These are phyloP conservation scores for Urocolius indicus DNA, from an alignment of 2,113 vertebrate species.

Conservation along the genomic window DNA sequence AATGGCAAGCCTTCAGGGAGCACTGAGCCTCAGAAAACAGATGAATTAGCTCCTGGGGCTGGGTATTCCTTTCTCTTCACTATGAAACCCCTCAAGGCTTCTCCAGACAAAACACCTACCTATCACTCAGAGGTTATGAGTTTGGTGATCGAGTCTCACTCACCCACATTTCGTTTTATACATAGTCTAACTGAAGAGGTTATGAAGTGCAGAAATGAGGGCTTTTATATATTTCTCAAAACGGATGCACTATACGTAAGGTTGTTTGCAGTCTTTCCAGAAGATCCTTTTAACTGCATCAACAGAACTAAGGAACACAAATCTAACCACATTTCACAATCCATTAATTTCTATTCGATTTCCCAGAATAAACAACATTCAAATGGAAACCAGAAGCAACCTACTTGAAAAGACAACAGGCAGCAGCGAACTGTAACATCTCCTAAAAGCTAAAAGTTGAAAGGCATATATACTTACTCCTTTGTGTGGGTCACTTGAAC, in stretches of 20 bases:
- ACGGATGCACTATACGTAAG: neutral
- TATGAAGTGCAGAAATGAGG: neutral
- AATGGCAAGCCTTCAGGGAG: neutral
- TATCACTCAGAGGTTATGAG: neutral
- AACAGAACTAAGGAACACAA: neutral
- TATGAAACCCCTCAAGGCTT: neutral
- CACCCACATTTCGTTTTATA: neutral
- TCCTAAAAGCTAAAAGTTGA: neutral
- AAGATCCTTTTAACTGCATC: neutral
- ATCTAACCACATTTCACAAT: neutral
- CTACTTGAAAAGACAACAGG: neutral
- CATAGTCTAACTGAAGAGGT: neutral
- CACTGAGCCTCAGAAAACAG: neutral
- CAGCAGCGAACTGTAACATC: neutral
- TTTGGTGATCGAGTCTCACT: neutral
- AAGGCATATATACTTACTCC: too few relatives aligned
- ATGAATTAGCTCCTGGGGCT: neutral
- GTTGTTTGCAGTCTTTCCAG: neutral
- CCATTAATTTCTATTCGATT: neutral
- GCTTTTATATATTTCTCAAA: neutral
- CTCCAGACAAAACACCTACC: neutral
- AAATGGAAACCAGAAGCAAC: neutral
- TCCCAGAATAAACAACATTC: neutral
- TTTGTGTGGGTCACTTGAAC: neutral
- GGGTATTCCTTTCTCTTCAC: neutral